phyloP scores from a whole-genome alignment of 1,140 invertebrate genomes.

The Caenorhabditis tropicalis region DNA sequence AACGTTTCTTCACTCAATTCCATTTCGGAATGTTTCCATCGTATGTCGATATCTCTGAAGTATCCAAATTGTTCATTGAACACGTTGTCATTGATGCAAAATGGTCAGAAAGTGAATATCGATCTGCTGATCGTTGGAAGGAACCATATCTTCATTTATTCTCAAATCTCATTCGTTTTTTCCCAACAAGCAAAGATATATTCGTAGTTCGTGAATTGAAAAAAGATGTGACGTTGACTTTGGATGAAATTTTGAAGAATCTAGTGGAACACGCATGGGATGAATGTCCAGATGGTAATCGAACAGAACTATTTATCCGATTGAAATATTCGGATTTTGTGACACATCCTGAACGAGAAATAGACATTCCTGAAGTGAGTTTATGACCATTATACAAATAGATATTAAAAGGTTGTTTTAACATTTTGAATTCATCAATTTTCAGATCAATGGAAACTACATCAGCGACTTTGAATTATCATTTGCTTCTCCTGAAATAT shows the following conservation, averaged over 20 bases:
- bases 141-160: background rate
- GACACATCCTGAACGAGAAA: background rate
- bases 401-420: too few species aligned
- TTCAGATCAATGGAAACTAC: background rate
- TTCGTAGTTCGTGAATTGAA: background rate
- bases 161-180: background rate
- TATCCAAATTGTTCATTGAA: background rate
- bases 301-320: background rate
- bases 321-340: background rate
- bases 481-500: background rate
- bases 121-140: background rate
- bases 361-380: too few species aligned
- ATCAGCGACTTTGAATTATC: background rate
- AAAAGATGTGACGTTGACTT: background rate
- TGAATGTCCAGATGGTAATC: background rate
- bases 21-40: background rate
- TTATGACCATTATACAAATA: too few species aligned
- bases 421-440: too few species aligned
- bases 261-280: background rate
- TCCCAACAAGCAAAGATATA: background rate
- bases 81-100: background rate
- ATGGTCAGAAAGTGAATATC: background rate
- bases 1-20: background rate
- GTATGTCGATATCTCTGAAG: background rate
- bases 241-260: background rate